These are phyloP conservation scores for Nemotelus pantherinus DNA, from an alignment of 2,888 invertebrate species.

Conservation along the genomic window DNA sequence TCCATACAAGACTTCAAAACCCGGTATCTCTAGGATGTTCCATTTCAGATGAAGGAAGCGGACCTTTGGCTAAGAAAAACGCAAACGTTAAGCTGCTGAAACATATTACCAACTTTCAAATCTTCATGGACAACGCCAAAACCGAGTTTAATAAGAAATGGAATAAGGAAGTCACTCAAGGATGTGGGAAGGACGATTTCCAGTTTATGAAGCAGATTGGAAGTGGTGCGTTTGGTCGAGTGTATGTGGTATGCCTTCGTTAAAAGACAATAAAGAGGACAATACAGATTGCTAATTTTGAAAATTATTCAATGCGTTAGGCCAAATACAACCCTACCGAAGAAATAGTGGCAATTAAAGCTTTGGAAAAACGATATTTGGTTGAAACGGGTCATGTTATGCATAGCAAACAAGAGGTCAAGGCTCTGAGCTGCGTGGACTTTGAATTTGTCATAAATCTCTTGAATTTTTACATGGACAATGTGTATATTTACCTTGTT, in stretches of 20 bases:
- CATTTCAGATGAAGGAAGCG: constrained; percentile 5
- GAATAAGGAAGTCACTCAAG: constrained; percentile 15
- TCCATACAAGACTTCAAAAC: neutral
- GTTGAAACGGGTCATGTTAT: constrained; percentile 85
- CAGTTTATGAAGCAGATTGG: constrained; percentile 80
- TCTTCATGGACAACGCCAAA: constrained; percentile 13
- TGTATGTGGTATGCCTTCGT: constrained; percentile 68
- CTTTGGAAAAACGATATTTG: constrained; percentile 83
- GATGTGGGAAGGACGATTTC: constrained; percentile 68
- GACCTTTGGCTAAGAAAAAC: neutral
- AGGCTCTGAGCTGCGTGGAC: constrained; percentile 81
- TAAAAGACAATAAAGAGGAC: neutral
- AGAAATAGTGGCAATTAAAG: constrained; percentile 83
- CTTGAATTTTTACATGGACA: constrained; percentile 84
- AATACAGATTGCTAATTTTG: neutral
- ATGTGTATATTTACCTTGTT: constrained; percentile 80
- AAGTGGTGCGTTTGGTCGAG: constrained; percentile 86
- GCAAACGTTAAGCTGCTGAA: constrained; percentile 23
- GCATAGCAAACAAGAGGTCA: constrained; percentile 87
- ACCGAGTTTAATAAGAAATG: constrained; percentile 26
- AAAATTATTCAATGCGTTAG: constrained; percentile 3
- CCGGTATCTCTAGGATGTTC: neutral
- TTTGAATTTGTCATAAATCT: constrained; percentile 88
- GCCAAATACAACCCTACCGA: constrained; percentile 68
- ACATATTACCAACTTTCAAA: constrained; percentile 24